phyloP scores from a whole-genome alignment of 2,113 vertebrate species.

The Gambusia affinis region DNA sequence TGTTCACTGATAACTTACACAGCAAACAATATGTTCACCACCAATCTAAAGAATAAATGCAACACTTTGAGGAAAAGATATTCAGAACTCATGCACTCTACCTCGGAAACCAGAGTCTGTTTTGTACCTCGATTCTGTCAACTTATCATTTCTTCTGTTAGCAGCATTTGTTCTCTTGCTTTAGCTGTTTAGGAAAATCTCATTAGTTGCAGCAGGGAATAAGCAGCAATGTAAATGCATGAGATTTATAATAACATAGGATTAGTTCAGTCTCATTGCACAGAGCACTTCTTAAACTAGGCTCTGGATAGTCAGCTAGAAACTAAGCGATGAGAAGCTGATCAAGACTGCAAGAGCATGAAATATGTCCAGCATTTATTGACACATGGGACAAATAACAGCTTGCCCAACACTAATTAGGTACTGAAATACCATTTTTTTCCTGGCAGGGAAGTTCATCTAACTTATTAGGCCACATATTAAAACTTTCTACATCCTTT shows the following conservation, averaged over 20 bases:
- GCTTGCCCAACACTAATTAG: constrained; percentile 56
- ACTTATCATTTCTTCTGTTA: not conserved
- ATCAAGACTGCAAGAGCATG: constrained; percentile 38
- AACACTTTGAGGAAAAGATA: too few species aligned
- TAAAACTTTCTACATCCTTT: constrained; percentile 31
- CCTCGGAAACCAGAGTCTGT: not conserved
- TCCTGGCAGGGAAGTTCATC: constrained; percentile 27
- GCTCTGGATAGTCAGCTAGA: constrained; percentile 31
- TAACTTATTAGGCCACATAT: constrained; percentile 36
- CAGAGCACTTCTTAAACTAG: constrained; percentile 20
- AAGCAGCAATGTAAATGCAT: constrained; percentile 62
- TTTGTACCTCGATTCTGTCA: not conserved
- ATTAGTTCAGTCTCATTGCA: constrained; percentile 52
- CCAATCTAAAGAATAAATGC: not conserved
- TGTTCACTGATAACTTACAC: not conserved
- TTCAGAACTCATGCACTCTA: not conserved
- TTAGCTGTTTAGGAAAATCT: constrained; percentile 7
- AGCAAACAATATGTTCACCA: not conserved
- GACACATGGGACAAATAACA: constrained; percentile 58
- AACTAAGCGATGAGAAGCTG: constrained; percentile 35
- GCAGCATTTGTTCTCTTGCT: not conserved
- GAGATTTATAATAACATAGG: constrained; percentile 45
- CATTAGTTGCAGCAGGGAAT: constrained; percentile 27
- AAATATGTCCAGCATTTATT: constrained; percentile 55
- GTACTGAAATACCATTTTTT: constrained; percentile 37